These are phyloP conservation scores for Notodromas monacha DNA, from an alignment of 2,888 invertebrate genomes.

Conservation along the genomic window DNA sequence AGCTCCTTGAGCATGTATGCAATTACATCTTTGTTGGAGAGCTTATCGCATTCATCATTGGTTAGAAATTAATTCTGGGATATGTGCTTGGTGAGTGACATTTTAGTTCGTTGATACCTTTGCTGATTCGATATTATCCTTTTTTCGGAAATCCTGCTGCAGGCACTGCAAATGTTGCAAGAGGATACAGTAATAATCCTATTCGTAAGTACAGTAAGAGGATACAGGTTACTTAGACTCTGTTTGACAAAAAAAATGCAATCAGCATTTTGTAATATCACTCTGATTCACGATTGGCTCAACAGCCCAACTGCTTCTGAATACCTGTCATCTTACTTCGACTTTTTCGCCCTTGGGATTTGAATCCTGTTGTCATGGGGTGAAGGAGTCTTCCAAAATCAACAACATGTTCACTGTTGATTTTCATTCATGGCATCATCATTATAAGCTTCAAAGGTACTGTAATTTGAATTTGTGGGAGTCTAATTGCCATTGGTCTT, in stretches of 20 bases:
- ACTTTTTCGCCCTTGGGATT: conserved; percentile 11
- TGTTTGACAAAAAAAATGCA: conserved; percentile 14
- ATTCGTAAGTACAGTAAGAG: too few relatives aligned
- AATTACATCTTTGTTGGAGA: conserved; percentile 75
- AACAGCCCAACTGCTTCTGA: neutral
- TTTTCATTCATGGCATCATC: conserved; percentile 44
- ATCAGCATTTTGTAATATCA: neutral
- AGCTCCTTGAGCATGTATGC: conserved; percentile 65
- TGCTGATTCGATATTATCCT: too few relatives aligned
- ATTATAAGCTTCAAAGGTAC: conserved; percentile 47
- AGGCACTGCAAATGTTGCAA: conserved; percentile 53
- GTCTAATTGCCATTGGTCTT: too few relatives aligned
- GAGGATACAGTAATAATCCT: conserved; percentile 42
- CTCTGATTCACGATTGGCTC: neutral
- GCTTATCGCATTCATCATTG: conserved; percentile 59
- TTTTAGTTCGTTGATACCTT: neutral
- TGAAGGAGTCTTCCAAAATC: conserved; percentile 53
- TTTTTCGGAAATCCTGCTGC: too few relatives aligned
- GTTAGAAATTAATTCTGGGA: conserved; percentile 70
- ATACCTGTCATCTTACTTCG: conserved; percentile 9
- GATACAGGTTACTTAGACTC: conserved; percentile 44
- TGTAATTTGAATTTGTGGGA: too few relatives aligned
- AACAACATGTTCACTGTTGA: conserved; percentile 67
- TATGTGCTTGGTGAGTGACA: conserved; percentile 38
- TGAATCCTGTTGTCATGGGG: conserved; percentile 22